Evolutionary conservation across 2,797 vertebrate species (phyloP).

Genomic region (Meriones psammophilus): DNA sequence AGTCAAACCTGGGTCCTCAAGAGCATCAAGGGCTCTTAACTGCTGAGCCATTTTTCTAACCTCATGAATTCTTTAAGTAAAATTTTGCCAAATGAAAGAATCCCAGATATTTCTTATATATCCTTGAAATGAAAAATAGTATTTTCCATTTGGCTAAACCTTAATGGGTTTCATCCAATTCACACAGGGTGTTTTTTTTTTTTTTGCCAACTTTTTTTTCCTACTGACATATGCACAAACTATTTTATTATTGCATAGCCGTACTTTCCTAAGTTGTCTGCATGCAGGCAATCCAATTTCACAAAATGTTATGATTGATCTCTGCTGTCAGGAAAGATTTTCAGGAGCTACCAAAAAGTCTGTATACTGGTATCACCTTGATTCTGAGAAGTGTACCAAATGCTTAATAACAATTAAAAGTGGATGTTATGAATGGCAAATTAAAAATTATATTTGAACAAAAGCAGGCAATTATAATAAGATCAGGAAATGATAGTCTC

Average conservation of each 20-base stretch:
- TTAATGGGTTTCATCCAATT: not conserved
- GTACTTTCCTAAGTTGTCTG: not conserved
- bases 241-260: not conserved
- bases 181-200: not conserved
- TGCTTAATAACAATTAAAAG: constrained; percentile 7
- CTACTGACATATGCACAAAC: no score
- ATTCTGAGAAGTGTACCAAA: not conserved
- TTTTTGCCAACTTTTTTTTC: not conserved
- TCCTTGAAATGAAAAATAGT: constrained; percentile 25
- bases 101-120: constrained; percentile 24
- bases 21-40: not conserved
- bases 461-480: constrained; percentile 27
- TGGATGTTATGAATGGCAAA: constrained; percentile 1
- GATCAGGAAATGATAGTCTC: not conserved
- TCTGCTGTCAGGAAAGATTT: not conserved
- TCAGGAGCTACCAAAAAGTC: not conserved
- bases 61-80: constrained; percentile 48
- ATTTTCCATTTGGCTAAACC: constrained; percentile 35
- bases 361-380: not conserved
- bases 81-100: constrained; percentile 40
- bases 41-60: no score
- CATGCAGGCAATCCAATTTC: not conserved
- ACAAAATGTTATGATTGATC: not conserved
- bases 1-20: not conserved
- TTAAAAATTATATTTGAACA: not conserved